Conservation (phyloP, 2,797 vertebrate genomes). For the Hippocampus kuda region DNA sequence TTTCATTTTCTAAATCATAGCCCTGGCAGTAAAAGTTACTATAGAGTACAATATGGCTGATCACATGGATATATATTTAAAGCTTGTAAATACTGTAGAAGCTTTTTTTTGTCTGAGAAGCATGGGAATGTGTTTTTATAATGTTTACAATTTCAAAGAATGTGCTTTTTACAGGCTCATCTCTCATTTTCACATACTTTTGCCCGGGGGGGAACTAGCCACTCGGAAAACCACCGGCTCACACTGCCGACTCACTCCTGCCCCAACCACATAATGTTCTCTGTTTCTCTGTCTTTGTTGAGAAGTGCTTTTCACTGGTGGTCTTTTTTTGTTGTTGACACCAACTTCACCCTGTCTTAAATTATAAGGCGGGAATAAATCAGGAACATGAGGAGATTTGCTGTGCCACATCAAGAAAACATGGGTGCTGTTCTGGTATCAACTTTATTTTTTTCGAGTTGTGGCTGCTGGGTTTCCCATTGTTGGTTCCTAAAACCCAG, state of each 20-base stretch:
- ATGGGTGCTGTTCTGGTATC: constrained; percentile 44
- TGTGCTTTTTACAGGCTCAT: constrained; percentile 10
- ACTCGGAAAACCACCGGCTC: constrained; percentile 18
- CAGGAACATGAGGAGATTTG: constrained; percentile 44
- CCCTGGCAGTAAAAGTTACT: constrained; percentile 21
- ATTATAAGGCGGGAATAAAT: constrained; percentile 52
- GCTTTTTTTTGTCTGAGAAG: constrained; percentile 8
- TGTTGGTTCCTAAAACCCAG: constrained; percentile 42
- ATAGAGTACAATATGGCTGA: constrained; percentile 16
- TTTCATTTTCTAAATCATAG: constrained; percentile 54
- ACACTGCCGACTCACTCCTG: constrained; percentile 25
- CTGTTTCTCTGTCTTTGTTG: constrained; percentile 43
- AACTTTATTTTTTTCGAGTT: constrained; percentile 57
- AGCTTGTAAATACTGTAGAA: constrained; percentile 20
- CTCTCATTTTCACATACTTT: constrained; percentile 38
- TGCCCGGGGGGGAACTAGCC: neutral
- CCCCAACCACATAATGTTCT: constrained; percentile 39
- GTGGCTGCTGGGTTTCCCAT: constrained; percentile 49
- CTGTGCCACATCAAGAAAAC: constrained; percentile 24
- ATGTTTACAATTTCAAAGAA: constrained; percentile 25
- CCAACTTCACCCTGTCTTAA: constrained; percentile 45
- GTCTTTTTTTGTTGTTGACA: constrained; percentile 33
- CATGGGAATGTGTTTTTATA: constrained; percentile 13
- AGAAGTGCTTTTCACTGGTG: constrained; percentile 33
- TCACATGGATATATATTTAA: constrained; percentile 30